Evolutionary conservation across 2,888 invertebrate species (phyloP).

Genomic region (Aethes cnicana): DNA sequence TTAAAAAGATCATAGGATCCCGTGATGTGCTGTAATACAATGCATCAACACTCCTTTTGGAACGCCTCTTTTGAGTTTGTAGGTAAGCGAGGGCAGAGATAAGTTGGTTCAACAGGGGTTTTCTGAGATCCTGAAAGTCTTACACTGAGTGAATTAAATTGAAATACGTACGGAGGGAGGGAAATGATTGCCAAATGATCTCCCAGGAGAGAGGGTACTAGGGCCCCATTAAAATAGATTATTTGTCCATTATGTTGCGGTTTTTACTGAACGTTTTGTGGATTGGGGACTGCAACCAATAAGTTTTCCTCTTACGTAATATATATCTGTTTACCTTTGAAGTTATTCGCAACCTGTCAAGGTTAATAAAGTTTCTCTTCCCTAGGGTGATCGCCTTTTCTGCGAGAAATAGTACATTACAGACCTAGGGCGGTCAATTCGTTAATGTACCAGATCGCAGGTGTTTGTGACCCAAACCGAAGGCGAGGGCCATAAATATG

Average conservation of each 20-base stretch:
- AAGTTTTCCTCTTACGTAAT: too few species aligned
- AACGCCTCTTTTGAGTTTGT: too few species aligned
- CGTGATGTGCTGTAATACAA: not conserved
- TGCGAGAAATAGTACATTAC: too few species aligned
- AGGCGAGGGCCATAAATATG: too few species aligned
- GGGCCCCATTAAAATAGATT: constrained; percentile 28
- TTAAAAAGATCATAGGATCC: not conserved
- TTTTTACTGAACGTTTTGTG: not conserved
- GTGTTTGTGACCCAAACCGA: too few species aligned
- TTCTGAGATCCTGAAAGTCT: constrained; percentile 10
- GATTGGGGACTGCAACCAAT: too few species aligned
- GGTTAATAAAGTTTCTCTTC: too few species aligned
- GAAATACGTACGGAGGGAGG: constrained; percentile 17
- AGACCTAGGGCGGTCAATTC: too few species aligned
- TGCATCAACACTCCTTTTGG: not conserved
- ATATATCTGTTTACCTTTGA: too few species aligned
- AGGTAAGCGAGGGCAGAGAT: not conserved
- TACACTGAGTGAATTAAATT: constrained; percentile 26
- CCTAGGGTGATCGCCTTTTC: too few species aligned
- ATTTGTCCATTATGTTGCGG: constrained; percentile 1
- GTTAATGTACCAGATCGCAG: too few species aligned
- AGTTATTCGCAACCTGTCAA: too few species aligned
- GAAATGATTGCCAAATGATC: constrained; percentile 37
- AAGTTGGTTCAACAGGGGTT: constrained; percentile 15
- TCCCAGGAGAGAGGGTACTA: constrained; percentile 38